Conservation (phyloP, 2,888 invertebrate genomes). For the Sarcophaga carnaria region DNA sequence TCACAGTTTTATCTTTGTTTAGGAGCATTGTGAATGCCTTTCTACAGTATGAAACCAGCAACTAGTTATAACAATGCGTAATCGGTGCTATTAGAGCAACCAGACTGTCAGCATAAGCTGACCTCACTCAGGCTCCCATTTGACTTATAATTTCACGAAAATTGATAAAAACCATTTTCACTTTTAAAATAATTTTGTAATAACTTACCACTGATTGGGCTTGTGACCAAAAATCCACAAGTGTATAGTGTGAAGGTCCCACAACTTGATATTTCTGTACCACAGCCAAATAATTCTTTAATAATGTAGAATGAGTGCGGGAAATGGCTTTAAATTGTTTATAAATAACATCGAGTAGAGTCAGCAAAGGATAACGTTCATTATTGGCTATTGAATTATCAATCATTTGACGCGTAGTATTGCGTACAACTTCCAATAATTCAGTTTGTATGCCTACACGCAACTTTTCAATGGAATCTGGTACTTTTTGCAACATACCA, state of each 20-base stretch:
- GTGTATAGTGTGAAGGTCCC: conserved; percentile 83
- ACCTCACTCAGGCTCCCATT: too few species aligned
- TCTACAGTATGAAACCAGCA: too few species aligned
- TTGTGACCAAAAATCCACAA: conserved; percentile 93
- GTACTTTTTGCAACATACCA: conserved; percentile 90
- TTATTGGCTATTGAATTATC: conserved; percentile 74
- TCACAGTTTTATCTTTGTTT: too few species aligned
- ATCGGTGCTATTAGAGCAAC: too few species aligned
- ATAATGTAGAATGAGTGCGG: conserved; percentile 87
- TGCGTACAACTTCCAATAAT: conserved; percentile 89
- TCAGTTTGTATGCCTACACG: conserved; percentile 92
- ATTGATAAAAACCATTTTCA: too few species aligned
- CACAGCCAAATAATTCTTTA: conserved; percentile 86
- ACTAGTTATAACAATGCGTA: too few species aligned
- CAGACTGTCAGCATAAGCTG: too few species aligned
- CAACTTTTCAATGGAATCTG: conserved; percentile 92
- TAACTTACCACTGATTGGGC: conserved; percentile 92
- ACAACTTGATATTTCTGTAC: conserved; percentile 84
- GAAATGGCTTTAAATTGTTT: conserved; percentile 92
- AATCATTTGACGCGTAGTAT: conserved; percentile 90
- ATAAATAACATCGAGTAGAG: conserved; percentile 88
- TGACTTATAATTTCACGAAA: too few species aligned
- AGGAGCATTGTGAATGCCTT: too few species aligned
- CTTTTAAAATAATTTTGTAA: too few species aligned
- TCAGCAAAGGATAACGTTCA: conserved; percentile 82